A percentile compares a stretch with the other conserved stretches of the same genome.
phyloP scores from a whole-genome alignment of 2,113 vertebrate species.

The Campylomormyrus tamandua region DNA sequence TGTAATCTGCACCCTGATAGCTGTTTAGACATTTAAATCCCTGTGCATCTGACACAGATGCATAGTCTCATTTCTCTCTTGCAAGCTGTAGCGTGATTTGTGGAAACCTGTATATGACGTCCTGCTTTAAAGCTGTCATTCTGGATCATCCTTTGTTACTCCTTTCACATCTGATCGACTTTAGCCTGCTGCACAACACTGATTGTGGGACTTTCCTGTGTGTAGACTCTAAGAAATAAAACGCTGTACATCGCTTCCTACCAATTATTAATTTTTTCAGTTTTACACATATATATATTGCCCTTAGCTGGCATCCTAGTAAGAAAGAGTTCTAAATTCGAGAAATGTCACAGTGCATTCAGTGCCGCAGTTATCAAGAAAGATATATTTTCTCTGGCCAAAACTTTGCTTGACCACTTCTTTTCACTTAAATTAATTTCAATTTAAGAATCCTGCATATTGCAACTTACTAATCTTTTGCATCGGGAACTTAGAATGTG shows the following conservation, averaged over 20 bases:
- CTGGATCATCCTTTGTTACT: neutral
- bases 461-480: slow-evolving; percentile 33
- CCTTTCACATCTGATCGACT: neutral
- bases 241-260: neutral
- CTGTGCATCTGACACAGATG: neutral
- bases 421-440: neutral
- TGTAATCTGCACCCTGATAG: neutral
- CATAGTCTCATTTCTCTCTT: neutral
- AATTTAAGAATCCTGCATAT: neutral
- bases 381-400: neutral
- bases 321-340: neutral
- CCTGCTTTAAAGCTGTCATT: neutral
- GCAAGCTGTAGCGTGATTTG: neutral
- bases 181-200: neutral
- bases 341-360: neutral
- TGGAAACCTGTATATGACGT: neutral
- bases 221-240: neutral
- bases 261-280: neutral
- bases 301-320: neutral
- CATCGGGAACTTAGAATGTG: slow-evolving; percentile 44
- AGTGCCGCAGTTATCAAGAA: neutral
- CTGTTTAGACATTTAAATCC: neutral
- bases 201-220: neutral
- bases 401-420: neutral
- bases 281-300: neutral